A percentile compares a stretch with the other conserved stretches of the same genome.
phyloP scores from a whole-genome alignment of 2,888 invertebrate species.

The Eumacrocentrus americanus region DNA sequence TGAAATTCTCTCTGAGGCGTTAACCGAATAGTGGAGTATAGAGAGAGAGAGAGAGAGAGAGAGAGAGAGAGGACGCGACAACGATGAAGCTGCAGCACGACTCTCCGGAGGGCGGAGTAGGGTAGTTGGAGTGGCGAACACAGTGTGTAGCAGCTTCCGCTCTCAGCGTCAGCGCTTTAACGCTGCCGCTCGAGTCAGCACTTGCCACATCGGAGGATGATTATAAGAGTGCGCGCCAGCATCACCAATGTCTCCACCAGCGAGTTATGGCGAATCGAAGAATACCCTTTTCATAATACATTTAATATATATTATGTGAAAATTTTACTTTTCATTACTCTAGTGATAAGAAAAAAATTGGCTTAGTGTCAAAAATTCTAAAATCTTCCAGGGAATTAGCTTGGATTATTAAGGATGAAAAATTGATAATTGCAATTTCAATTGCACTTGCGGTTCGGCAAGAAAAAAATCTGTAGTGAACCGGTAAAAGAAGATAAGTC shows the following conservation, averaged over 20 bases:
- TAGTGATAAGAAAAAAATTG: no score
- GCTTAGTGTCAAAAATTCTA: no score
- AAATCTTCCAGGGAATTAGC: no score
- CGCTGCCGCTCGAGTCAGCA: constrained; percentile 23
- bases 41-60: background rate
- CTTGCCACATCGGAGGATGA: constrained; percentile 25
- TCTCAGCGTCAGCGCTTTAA: constrained; percentile 25
- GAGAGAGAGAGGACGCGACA: no score
- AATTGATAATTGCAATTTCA: background rate
- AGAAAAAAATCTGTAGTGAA: no score
- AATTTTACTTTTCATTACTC: background rate
- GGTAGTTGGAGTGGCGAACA: background rate
- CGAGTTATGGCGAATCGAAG: constrained; percentile 10
- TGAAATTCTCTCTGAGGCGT: constrained; percentile 5
- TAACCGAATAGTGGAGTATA: constrained; percentile 15
- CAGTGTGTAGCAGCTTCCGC: constrained; percentile 19
- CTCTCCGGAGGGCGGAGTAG: background rate
- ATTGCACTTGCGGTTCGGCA: no score
- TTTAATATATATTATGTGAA: background rate
- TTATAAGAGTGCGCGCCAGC: constrained; percentile 23
- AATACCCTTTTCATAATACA: background rate
- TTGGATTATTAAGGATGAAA: no score
- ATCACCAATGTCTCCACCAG: constrained; percentile 11
- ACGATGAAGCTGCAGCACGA: constrained; percentile 6
- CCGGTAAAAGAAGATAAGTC: no score